Conservation (phyloP, 2,888 invertebrate genomes). For the Lottia gigantea region DNA sequence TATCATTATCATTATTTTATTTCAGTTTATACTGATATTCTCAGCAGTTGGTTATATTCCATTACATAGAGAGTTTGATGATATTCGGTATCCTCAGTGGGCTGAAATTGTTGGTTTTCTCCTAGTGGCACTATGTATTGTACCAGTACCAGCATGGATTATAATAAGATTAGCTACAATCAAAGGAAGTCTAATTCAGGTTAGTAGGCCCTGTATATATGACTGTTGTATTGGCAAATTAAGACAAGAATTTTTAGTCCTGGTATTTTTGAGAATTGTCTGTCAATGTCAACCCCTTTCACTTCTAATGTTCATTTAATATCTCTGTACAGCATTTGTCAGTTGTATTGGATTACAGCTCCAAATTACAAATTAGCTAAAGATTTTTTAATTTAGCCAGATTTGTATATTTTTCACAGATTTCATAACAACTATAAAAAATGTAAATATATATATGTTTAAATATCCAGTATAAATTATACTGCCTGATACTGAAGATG, state of each 20-base stretch:
- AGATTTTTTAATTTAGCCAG: too few relatives aligned
- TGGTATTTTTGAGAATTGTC: too few relatives aligned
- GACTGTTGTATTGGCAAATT: background rate
- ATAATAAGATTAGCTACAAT: slow-evolving; percentile 33
- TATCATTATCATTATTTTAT: background rate
- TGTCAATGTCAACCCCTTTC: too few relatives aligned
- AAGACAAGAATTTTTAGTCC: background rate
- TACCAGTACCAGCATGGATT: slow-evolving; percentile 47
- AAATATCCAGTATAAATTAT: too few relatives aligned
- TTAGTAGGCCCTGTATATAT: slow-evolving; percentile 20
- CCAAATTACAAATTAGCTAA: too few relatives aligned
- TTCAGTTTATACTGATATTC: slow-evolving; percentile 73
- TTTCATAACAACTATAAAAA: too few relatives aligned
- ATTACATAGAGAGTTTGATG: slow-evolving; percentile 72
- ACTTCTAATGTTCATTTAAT: too few relatives aligned
- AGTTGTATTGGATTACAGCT: too few relatives aligned
- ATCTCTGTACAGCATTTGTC: too few relatives aligned
- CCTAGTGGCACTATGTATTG: slow-evolving; percentile 67
- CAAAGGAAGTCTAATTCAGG: slow-evolving; percentile 40
- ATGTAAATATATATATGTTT: too few relatives aligned
- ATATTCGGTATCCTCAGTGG: slow-evolving; percentile 77
- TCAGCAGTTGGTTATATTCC: slow-evolving; percentile 76
- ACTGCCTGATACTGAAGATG: too few relatives aligned
- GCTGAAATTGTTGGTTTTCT: slow-evolving; percentile 79
- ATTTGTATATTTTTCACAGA: too few relatives aligned